These are phyloP conservation scores for Axinella damicornis DNA, from an alignment of 37 sponge, comb jelly and placozoan genomes.

Conservation along the genomic window DNA sequence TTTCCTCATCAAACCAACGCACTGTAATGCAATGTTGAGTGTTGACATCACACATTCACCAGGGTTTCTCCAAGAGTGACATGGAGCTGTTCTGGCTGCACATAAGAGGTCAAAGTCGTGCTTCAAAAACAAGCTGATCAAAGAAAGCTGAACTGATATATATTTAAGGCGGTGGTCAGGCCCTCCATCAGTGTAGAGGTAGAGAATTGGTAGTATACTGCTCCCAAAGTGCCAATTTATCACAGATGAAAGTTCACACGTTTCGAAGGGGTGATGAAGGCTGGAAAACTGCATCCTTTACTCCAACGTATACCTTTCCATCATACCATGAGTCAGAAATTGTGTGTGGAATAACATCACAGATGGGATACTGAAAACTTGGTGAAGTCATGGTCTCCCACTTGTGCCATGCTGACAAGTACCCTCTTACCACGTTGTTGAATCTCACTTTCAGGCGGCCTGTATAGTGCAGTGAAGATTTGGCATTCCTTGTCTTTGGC, in stretches of 20 bases:
- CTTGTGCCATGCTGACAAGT: slow-evolving; percentile 16
- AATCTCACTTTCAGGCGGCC: slow-evolving; percentile 32
- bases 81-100: too few relatives aligned
- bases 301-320: slow-evolving; percentile 26
- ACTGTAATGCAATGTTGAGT: too few relatives aligned
- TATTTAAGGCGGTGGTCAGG: too few relatives aligned
- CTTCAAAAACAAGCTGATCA: too few relatives aligned
- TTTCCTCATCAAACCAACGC: neutral
- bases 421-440: slow-evolving; percentile 54
- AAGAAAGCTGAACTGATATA: too few relatives aligned
- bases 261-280: slow-evolving; percentile 49
- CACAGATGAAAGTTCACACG: neutral
- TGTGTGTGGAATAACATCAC: slow-evolving; percentile 33
- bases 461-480: slow-evolving; percentile 41
- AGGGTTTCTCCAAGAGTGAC: too few relatives aligned
- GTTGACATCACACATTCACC: too few relatives aligned
- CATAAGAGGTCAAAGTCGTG: too few relatives aligned
- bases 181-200: too few relatives aligned
- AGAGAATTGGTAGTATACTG: neutral
- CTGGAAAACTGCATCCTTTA: slow-evolving; percentile 51
- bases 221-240: neutral
- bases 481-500: slow-evolving; percentile 38
- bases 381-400: slow-evolving; percentile 49
- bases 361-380: slow-evolving; percentile 3
- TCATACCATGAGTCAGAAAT: slow-evolving; percentile 38